Conservation (phyloP, 2,888 invertebrate genomes). For the Diarsia brunnea region DNA sequence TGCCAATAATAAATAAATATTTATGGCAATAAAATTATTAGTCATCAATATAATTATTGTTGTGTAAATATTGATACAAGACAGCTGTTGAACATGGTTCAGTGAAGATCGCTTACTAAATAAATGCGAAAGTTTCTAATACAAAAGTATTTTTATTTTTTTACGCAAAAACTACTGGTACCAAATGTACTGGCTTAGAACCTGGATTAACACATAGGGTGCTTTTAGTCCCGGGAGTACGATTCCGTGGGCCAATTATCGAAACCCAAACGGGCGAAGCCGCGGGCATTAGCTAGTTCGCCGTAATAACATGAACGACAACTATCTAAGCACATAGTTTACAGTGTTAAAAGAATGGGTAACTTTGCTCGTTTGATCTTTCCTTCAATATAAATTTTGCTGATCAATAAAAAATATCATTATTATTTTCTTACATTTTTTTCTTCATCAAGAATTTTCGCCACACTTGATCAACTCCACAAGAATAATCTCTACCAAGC, state of each 20-base stretch:
- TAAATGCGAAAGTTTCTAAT: too few relatives aligned
- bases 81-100: neutral
- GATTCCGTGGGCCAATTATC: too few relatives aligned
- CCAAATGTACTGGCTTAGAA: too few relatives aligned
- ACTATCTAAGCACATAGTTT: neutral
- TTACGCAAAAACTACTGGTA: too few relatives aligned
- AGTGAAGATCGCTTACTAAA: neutral
- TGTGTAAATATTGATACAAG: neutral
- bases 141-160: too few relatives aligned
- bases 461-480: slow-evolving; percentile 15
- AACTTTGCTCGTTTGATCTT: neutral
- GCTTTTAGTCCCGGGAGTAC: too few relatives aligned
- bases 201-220: too few relatives aligned
- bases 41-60: neutral
- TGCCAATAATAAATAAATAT: too few relatives aligned
- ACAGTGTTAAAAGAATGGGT: too few relatives aligned
- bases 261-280: too few relatives aligned
- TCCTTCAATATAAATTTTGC: neutral
- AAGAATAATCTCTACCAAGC: slow-evolving; percentile 30
- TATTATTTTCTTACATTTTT: neutral
- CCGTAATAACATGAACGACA: neutral
- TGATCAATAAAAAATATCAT: neutral
- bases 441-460: neutral
- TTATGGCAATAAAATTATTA: too few relatives aligned
- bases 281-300: too few relatives aligned